Evolutionary conservation across 2,113 vertebrate species (phyloP).

Genomic region (Narcine bancroftii): DNA sequence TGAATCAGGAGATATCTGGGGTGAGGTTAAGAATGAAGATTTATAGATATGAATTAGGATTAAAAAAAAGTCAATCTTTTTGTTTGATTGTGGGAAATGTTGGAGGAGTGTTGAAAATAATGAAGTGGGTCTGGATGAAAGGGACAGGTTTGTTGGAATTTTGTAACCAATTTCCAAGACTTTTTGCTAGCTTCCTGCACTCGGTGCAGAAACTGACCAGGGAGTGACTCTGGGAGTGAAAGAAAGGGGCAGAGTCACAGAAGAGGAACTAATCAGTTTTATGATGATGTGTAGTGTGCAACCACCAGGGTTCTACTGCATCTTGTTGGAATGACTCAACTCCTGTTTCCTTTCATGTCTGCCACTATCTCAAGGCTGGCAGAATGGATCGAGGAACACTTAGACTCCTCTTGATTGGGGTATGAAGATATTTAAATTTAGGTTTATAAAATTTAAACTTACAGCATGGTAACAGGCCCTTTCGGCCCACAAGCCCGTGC

Average conservation of each 20-base stretch:
- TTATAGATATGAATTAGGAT: background rate
- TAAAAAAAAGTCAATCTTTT: background rate
- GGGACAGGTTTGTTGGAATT: no score
- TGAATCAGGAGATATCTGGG: background rate
- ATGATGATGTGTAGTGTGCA: background rate
- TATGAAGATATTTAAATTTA: no score
- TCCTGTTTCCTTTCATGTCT: no score
- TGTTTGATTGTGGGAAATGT: background rate
- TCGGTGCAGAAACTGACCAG: background rate
- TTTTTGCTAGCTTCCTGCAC: background rate
- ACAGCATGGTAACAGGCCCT: no score
- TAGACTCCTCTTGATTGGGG: no score
- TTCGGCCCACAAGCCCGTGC: no score
- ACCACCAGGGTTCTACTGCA: no score
- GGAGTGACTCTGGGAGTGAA: background rate
- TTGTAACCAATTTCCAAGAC: no score
- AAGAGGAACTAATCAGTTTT: background rate
- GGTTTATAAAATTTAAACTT: no score
- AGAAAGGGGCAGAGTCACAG: background rate
- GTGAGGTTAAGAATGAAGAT: background rate
- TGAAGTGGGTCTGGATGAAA: background rate
- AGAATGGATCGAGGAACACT: no score
- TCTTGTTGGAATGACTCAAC: no score
- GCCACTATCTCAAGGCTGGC: no score
- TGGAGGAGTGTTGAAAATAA: background rate